Base-by-base conservation (phyloP, 2,888 invertebrate species). In the Muschampia plurimacula region DNA sequence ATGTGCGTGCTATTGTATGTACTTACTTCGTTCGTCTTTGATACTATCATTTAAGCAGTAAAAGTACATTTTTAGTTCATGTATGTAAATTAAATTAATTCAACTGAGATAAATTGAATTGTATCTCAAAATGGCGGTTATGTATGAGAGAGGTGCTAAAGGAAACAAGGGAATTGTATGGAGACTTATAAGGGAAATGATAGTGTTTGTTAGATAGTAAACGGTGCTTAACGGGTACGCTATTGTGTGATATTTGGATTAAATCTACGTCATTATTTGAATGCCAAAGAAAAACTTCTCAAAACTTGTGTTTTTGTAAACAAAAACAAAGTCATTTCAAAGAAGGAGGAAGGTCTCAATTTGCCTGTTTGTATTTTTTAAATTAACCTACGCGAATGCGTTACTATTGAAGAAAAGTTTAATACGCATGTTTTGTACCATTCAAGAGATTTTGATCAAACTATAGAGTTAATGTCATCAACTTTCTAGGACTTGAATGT, bases 231-330 rank as follows among this genome's bases (percentile, higher is more conserved):
- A 84, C 81, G 84, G 84, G 84, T 85, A 84, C 80, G 49, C 49
- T 39, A 80, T 81, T 75, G 87, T 89, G 87, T 89, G 88, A 87
- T 89, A 88, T 86, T 85, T 82, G 83, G 78, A 82, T 82, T 77
- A 79, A 80, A 81, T 78, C 74, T 75, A 78, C 78, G 78, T 67
- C 78, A 79, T 80, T 81, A 77, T 79, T 78, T 78, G 82, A 82
- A 82, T 83, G 84, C 84, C 87, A 86, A 85, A 86, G 86, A 84
- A 74, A 80, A 74, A 80, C 71, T 66, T 77, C 72, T 77, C 68
- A 74, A 71, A 71, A 71, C 22, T 22, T 55, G 22, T 9, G 22
- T 9, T 9, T 32, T 32, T 32, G 32, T 32, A 32, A 32, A 32
- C 32, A 32, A 32, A 32, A 32, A 32, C 4, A 32, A 32, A 32